Percentiles rank a stretch among this genome's conserved stretches.
Evolutionary conservation across 1,140 invertebrate species (phyloP).

Genomic region (Holotrichia oblita): DNA sequence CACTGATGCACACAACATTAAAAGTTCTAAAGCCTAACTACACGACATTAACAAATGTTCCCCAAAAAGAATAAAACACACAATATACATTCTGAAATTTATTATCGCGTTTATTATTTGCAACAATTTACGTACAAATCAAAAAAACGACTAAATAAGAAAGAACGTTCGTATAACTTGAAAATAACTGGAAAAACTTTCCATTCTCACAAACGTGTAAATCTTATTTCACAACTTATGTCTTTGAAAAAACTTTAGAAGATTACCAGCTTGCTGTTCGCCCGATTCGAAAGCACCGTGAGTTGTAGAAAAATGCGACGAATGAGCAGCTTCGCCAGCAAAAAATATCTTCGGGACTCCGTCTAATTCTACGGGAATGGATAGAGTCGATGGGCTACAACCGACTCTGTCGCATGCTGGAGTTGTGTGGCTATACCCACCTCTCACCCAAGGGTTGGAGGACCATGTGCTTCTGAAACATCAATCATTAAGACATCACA

Average conservation of each 20-base stretch:
- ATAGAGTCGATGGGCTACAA: conserved; percentile 44
- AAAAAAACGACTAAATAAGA: not conserved
- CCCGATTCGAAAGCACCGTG: conserved; percentile 75
- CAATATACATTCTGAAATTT: not conserved
- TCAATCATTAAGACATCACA: not conserved
- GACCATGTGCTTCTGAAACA: conserved; percentile 70
- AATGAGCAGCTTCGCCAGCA: conserved; percentile 79
- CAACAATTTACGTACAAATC: not conserved
- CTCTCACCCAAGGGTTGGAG: conserved; percentile 68
- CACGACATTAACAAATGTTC: no score
- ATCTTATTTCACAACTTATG: conserved; percentile 29
- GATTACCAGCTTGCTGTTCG: conserved; percentile 62
- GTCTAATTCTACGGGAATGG: conserved; percentile 45
- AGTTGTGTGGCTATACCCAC: conserved; percentile 72
- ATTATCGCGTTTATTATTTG: not conserved
- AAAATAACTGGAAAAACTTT: not conserved
- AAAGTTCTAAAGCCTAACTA: no score
- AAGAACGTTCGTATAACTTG: not conserved
- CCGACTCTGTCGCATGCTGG: conserved; percentile 62
- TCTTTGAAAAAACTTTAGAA: conserved; percentile 54
- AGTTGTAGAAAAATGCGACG: conserved; percentile 75
- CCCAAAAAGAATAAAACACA: no score
- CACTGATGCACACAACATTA: no score
- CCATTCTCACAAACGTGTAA: not conserved
- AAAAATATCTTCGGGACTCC: conserved; percentile 69